Evolutionary conservation across 2,888 invertebrate species (phyloP), one percentile per base, ranked within the genome.

Genomic region (Caenorhabditis zanzibari): DNA sequence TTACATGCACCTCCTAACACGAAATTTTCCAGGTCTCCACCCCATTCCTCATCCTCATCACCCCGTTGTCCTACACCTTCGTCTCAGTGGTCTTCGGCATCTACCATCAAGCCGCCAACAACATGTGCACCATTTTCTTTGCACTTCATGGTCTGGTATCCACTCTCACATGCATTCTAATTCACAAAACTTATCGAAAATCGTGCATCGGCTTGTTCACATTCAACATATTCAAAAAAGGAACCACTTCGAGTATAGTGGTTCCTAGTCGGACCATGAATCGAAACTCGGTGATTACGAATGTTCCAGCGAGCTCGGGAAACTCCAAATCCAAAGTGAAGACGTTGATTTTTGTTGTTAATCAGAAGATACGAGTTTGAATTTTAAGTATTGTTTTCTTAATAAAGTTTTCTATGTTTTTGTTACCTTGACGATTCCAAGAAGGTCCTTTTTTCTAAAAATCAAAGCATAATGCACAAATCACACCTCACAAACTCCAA

Each of bases 121-220:
- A 74, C 32, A 24, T 74, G 38, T 74, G 63, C 16, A 49, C 64
- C 16, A 64, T 74, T 12, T 41, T 56, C 16, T 44, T 74, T 16
- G 38, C 74, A 3, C 14, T 74, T 7, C 74, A 74, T 44, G 74
- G 74, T n/a, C n/a, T 63, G 1, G 5, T 64, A 7, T 74, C 64
- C 32, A 74, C 56, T 0, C 2, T 41, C 4, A 64, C 64, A 0
- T 35, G 64, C 16, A 41, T 64, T 10, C 16, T 56, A 1, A 41
- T 56, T 28, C 63, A 74, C 56, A 63, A 74, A 32, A 28, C 74
- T 9, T 74, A 64, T 56, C 74, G 74, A 22, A 49, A 64, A 32
- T 54, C 63, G 19, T 49, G 66, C 32, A 9, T 66, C 5, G 49
- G 19, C 12, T 22, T 63, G 24, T n/a, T 63, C 44, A 44, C 44